phyloP scores from a whole-genome alignment of 2,888 invertebrate species.

The Antheraea assamensis region DNA sequence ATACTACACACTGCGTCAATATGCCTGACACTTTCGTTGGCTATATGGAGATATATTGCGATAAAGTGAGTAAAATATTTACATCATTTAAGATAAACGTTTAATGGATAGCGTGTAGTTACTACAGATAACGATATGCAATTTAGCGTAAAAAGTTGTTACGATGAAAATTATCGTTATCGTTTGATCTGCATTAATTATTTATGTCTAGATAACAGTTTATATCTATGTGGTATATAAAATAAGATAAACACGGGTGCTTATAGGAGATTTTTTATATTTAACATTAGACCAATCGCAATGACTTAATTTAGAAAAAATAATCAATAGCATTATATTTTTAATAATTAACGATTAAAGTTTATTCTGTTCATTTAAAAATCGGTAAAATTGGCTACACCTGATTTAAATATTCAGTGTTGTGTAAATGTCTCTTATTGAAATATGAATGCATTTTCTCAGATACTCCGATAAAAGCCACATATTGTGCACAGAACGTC shows the following conservation, averaged over 20 bases:
- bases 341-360: too few species aligned
- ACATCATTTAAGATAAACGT: slow-evolving; percentile 13
- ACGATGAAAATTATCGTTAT: neutral
- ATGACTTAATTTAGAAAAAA: neutral
- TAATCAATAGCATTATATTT: too few species aligned
- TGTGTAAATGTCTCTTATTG: neutral
- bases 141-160: slow-evolving; percentile 5
- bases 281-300: neutral
- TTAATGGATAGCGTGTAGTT: slow-evolving; percentile 2
- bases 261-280: neutral
- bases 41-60: slow-evolving; percentile 93
- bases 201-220: neutral
- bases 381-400: too few species aligned
- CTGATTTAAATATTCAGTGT: neutral
- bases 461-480: slow-evolving; percentile 90
- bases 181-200: neutral
- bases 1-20: slow-evolving; percentile 92
- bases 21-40: slow-evolving; percentile 89
- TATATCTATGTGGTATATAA: neutral
- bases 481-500: slow-evolving; percentile 87
- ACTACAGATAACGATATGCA: slow-evolving; percentile 7
- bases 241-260: neutral
- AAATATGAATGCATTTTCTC: slow-evolving; percentile 37
- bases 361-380: too few species aligned
- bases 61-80: slow-evolving; percentile 85